These are phyloP conservation scores for Neuroscelio doddi DNA, from an alignment of 2,888 invertebrate genomes.

Conservation along the genomic window DNA sequence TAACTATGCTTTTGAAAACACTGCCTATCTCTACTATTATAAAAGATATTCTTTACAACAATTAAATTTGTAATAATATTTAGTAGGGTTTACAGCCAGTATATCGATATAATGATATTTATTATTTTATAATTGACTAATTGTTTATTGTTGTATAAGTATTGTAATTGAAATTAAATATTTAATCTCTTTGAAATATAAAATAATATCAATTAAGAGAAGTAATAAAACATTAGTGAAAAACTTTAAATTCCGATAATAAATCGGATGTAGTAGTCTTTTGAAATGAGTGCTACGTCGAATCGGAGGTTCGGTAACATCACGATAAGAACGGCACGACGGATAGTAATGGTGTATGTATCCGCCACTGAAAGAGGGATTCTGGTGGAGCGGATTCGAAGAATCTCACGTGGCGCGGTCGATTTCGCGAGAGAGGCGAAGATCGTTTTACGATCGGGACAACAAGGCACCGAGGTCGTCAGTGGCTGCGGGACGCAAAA, in stretches of 20 bases:
- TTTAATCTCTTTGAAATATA: too few species aligned
- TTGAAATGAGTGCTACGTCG: conserved; percentile 28
- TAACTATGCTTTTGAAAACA: too few species aligned
- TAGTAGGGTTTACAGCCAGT: too few species aligned
- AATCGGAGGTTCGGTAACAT: conserved; percentile 37
- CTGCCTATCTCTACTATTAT: too few species aligned
- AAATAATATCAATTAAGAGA: too few species aligned
- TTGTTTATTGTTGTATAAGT: too few species aligned
- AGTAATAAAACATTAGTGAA: not conserved
- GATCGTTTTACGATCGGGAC: conserved; percentile 52
- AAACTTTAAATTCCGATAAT: not conserved
- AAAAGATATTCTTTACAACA: too few species aligned
- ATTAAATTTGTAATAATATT: too few species aligned
- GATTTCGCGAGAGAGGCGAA: conserved; percentile 27
- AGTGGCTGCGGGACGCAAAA: conserved; percentile 51
- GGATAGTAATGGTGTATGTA: conserved; percentile 46
- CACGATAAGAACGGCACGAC: conserved; percentile 37
- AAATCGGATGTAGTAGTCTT: conserved; percentile 5
- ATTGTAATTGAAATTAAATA: too few species aligned
- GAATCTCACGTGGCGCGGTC: conserved; percentile 40
- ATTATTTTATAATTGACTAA: too few species aligned
- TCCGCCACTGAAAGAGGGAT: conserved; percentile 41
- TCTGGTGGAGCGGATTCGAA: conserved; percentile 30
- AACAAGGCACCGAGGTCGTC: conserved; percentile 36
- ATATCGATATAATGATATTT: too few species aligned